Evolutionary conservation across 1,140 invertebrate genomes (phyloP), one percentile per base, ranked within the genome.

Genomic region (Campoletis sonorensis): DNA sequence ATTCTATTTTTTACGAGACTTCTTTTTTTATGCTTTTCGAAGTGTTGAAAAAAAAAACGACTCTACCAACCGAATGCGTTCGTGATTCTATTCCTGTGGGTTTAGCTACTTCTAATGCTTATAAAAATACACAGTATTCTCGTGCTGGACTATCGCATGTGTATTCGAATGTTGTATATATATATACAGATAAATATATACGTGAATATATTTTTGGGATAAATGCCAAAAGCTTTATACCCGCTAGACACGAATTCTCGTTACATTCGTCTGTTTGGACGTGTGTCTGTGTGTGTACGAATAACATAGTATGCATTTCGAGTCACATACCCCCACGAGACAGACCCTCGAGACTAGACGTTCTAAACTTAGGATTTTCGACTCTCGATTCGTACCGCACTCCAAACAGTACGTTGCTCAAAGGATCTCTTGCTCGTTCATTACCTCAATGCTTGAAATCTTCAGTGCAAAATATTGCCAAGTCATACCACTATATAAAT

Each of bases 311-410:
- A 18, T 58, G 21, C 54, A 58, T 23, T 58, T 23, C 18, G 18
- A 23, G 54, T 58, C 18, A 23, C 54, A 58, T 58, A 21, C 21
- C 18, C 54, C 54, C 16, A 58, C 5, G 54, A 58, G 54, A 58
- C 54, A 7, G 21, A 18, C 2, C 18, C 54, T 13, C 18, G 40
- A 45, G 40, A 45, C 54, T n/a, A 58, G 54, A 58, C 54, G 54
- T 58, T 58, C 54, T 58, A 58, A 58, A 58, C 54, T 58, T 58
- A 58, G 54, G 18, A 23, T 58, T n/a, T 58, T 13, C 18, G 54
- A n/a, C 5, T 58, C 54, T 58, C 54, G 54, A 58, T 58, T 23
- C 54, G 18, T 5, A n/a, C 18, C 21, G 18, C 54, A 21, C 54
- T 58, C 54, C 15, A 21, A 23, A 5, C 54, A 21, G 18, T 58